A percentile compares a stretch with the other conserved stretches of the same genome.
These are phyloP conservation scores for Urocitellus parryii DNA, from an alignment of 2,113 vertebrate species.

Conservation along the genomic window DNA sequence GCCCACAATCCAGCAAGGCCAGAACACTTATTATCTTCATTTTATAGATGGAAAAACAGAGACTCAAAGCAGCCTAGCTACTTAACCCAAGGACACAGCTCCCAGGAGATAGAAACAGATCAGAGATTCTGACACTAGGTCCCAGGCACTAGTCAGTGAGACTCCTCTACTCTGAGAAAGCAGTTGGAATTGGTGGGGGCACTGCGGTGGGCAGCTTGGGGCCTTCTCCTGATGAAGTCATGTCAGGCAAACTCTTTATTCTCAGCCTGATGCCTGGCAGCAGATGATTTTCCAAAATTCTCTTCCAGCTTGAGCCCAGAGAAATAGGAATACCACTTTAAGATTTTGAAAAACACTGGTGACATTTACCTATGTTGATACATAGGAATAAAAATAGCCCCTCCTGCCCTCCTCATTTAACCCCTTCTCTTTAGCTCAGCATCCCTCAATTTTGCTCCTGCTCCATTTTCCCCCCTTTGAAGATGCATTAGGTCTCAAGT, in stretches of 20 bases:
- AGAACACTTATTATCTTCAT: background rate
- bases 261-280: background rate
- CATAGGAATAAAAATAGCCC: background rate
- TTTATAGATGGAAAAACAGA: background rate
- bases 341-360: constrained; percentile 31
- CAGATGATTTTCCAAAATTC: background rate
- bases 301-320: background rate
- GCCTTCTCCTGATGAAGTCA: background rate
- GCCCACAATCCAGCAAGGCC: background rate
- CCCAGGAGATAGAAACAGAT: background rate
- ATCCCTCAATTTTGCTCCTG: constrained; percentile 48
- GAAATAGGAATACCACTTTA: background rate
- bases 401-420: background rate
- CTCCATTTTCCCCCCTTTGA: constrained; percentile 80
- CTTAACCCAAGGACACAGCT: background rate
- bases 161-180: background rate
- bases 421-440: constrained; percentile 46
- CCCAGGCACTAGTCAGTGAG: background rate
- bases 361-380: constrained; percentile 39
- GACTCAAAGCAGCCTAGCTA: background rate
- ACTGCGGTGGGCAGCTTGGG: fast-evolving
- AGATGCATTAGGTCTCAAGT: constrained; percentile 87
- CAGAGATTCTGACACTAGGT: background rate
- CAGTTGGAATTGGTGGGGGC: background rate
- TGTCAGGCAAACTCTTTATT: background rate